Evolutionary conservation across 2,113 vertebrate genomes (phyloP).

Genomic region (Gorsachius goisagi): DNA sequence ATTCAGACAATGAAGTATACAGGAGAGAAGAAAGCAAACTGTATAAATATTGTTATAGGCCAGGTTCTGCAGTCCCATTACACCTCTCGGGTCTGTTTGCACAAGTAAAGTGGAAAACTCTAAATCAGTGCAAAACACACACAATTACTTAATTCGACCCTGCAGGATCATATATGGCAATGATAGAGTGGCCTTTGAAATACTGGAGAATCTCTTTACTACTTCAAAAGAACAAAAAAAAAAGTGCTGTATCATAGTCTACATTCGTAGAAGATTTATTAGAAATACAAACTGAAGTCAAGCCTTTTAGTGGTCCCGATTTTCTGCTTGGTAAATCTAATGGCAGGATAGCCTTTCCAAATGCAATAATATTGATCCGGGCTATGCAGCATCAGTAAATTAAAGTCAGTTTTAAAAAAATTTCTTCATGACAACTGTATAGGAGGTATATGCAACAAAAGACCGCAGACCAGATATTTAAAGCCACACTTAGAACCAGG

Average conservation of each 20-base stretch:
- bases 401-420: conserved; percentile 4
- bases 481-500: background rate
- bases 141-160: background rate
- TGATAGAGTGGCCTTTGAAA: background rate
- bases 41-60: background rate
- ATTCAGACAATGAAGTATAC: background rate
- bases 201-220: background rate
- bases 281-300: background rate
- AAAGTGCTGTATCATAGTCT: background rate
- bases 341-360: background rate
- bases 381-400: conserved; percentile 19
- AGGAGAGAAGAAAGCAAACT: background rate
- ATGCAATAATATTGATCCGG: conserved; percentile 11
- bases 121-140: background rate
- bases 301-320: background rate
- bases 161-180: background rate
- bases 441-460: background rate
- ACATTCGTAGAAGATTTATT: conserved; percentile 7
- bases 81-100: background rate
- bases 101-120: background rate
- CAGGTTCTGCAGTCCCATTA: background rate
- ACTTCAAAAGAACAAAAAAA: background rate
- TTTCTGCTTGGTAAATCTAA: conserved; percentile 43
- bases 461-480: background rate
- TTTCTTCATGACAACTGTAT: background rate